A percentile compares a stretch with the other conserved stretches of the same genome.
Conservation (phyloP, 1,140 invertebrate genomes). For the Ceratina calcarata region DNA sequence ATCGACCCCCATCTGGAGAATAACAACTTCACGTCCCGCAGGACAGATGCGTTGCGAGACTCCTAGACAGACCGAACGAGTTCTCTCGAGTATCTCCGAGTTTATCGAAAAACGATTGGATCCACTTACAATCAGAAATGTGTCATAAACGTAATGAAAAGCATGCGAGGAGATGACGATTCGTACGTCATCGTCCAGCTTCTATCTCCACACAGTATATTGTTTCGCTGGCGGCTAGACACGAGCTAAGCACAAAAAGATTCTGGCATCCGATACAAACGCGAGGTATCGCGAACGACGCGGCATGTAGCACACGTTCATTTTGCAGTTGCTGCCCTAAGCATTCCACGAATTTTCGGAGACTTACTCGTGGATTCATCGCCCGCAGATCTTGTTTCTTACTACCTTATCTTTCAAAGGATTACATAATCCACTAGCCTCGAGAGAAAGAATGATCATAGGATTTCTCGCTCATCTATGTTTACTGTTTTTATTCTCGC, state of each 20-base stretch:
- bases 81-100: background rate
- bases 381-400: constrained; percentile 22
- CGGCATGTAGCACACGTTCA: constrained; percentile 12
- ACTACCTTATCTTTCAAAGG: constrained; percentile 27
- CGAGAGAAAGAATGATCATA: no score
- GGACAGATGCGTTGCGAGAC: constrained; percentile 21
- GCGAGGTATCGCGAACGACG: background rate
- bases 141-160: no score
- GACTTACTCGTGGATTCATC: background rate
- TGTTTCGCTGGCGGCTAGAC: constrained; percentile 59
- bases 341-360: constrained; percentile 58
- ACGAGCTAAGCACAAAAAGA: constrained; percentile 64
- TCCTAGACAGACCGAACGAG: background rate
- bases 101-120: constrained; percentile 1
- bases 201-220: constrained; percentile 52
- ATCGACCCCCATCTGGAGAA: constrained; percentile 33
- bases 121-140: background rate
- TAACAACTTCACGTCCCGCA: background rate
- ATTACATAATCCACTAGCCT: constrained; percentile 2
- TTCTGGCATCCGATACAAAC: constrained; percentile 41
- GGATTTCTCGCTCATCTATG: background rate
- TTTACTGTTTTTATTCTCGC: constrained; percentile 5
- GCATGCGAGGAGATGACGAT: background rate
- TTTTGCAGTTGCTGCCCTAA: constrained; percentile 33
- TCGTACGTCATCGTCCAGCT: background rate